Conservation (phyloP, 2,113 vertebrate species). For the Dipodomys merriami region DNA sequence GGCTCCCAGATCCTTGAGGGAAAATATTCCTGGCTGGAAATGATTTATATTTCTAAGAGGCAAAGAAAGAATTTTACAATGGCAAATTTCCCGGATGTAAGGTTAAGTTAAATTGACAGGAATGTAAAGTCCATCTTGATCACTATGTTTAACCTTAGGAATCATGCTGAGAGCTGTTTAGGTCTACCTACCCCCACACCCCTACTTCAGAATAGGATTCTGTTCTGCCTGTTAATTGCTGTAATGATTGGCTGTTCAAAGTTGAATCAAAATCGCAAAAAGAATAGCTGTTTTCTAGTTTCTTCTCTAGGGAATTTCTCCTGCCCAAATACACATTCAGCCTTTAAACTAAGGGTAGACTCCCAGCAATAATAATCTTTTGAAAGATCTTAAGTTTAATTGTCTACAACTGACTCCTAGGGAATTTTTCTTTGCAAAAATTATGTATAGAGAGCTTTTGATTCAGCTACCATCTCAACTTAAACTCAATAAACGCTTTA, state of each 20-base stretch:
- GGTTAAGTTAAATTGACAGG: not conserved
- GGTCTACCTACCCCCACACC: not conserved
- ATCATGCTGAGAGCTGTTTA: not conserved
- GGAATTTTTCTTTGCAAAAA: constrained; percentile 49
- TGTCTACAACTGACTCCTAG: not conserved
- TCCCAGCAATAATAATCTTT: constrained; percentile 34
- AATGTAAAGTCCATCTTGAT: not conserved
- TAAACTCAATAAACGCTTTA: constrained; percentile 70
- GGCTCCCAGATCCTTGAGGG: not conserved
- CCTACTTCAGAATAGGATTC: not conserved
- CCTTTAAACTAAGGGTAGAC: constrained; percentile 25
- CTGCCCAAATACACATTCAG: constrained; percentile 11
- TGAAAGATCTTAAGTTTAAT: constrained; percentile 45
- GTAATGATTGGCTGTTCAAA: constrained; percentile 30
- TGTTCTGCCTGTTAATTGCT: constrained; percentile 31
- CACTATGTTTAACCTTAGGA: constrained; percentile 23
- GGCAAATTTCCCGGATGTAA: not conserved
- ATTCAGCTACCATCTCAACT: constrained; percentile 40
- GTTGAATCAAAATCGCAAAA: constrained; percentile 45
- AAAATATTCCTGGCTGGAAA: not conserved
- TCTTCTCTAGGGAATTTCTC: constrained; percentile 12
- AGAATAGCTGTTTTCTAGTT: constrained; percentile 25
- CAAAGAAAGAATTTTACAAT: constrained; percentile 26
- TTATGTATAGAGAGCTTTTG: not conserved
- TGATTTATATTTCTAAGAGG: constrained; percentile 14